A percentile compares a stretch with the other conserved stretches of the same genome.
Evolutionary conservation across 2,113 vertebrate genomes (phyloP).

Genomic region (Polyodon spathula): DNA sequence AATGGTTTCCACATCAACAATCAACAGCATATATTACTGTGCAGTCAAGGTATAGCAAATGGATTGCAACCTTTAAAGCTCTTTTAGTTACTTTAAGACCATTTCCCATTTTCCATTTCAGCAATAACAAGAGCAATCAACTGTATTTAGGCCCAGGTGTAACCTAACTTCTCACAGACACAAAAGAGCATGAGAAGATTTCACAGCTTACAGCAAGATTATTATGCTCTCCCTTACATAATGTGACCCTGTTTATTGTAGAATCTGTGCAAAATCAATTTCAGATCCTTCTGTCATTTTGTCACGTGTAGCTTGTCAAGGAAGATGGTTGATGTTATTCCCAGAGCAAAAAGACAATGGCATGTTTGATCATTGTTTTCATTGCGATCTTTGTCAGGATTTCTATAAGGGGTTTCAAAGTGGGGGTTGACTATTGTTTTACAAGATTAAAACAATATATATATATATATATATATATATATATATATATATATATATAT

Average conservation of each 20-base stretch:
- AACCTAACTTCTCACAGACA: constrained; percentile 7
- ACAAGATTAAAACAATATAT: too few species aligned
- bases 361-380: constrained; percentile 14
- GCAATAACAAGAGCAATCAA: constrained; percentile 25
- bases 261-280: constrained; percentile 33
- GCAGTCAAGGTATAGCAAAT: constrained; percentile 15
- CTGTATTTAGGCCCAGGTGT: constrained; percentile 27
- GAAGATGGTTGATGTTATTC: constrained; percentile 25
- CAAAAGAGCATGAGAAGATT: constrained; percentile 18
- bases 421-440: constrained; percentile 21
- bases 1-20: constrained; percentile 4
- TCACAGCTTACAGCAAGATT: constrained; percentile 16
- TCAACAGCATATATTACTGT: constrained; percentile 13
- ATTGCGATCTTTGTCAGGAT: constrained; percentile 28
- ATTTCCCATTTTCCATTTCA: constrained; percentile 23
- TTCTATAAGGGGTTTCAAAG: too few species aligned
- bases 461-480: too few species aligned
- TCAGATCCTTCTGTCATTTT: constrained; percentile 25
- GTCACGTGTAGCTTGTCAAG: constrained; percentile 23
- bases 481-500: too few species aligned
- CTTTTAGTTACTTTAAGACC: constrained; percentile 21
- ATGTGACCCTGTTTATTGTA: constrained; percentile 36
- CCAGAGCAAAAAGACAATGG: constrained; percentile 18
- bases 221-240: constrained; percentile 23
- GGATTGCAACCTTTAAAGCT: constrained; percentile 19